Conservation (phyloP, 2,888 invertebrate genomes). For the Vanessa cardui region DNA sequence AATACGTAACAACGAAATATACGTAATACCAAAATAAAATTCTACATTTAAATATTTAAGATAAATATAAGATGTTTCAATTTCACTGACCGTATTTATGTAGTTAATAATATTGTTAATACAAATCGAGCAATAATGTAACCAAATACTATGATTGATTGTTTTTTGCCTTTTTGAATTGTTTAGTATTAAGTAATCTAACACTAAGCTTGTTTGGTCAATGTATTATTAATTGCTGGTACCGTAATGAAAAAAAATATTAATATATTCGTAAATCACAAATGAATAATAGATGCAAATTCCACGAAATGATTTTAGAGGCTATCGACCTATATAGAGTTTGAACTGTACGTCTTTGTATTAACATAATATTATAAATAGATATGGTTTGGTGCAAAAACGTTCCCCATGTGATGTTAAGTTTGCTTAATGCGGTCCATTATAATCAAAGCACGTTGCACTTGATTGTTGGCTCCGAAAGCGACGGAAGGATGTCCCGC, state of each 20-base stretch:
- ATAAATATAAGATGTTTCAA: no score
- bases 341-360: not conserved
- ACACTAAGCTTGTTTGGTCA: no score
- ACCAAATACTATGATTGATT: no score
- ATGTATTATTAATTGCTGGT: no score
- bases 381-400: slow-evolving; percentile 24
- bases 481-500: slow-evolving; percentile 42
- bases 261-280: not conserved
- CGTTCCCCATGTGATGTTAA: slow-evolving; percentile 19
- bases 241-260: not conserved
- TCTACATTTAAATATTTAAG: no score
- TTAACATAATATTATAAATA: not conserved
- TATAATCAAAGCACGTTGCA: slow-evolving; percentile 36
- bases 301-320: not conserved
- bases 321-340: not conserved
- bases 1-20: no score
- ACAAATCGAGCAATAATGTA: no score
- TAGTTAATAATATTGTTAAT: no score
- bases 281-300: not conserved
- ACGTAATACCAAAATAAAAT: no score
- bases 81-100: no score
- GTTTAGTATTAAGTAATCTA: no score
- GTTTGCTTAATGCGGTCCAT: slow-evolving; percentile 34
- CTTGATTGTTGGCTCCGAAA: slow-evolving; percentile 39
- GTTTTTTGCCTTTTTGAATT: no score